Evolutionary conservation across 2,888 invertebrate species (phyloP).

Genomic region (Lydus trimaculatus): DNA sequence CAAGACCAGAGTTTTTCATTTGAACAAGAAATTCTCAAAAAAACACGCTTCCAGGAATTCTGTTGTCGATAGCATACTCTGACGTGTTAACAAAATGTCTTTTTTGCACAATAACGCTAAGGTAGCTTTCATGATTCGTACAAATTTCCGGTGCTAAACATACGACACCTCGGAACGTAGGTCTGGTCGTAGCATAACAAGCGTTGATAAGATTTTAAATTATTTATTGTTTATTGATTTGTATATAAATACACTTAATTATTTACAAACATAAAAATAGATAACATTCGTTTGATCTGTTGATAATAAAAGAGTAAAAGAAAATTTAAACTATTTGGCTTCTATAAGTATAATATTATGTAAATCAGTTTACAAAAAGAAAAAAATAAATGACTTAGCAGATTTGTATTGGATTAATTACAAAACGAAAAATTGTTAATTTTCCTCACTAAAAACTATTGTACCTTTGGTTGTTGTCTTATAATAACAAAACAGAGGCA

Average conservation of each 20-base stretch:
- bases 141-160: too few relatives aligned
- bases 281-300: background rate
- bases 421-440: background rate
- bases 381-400: conserved; percentile 1
- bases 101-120: too few relatives aligned
- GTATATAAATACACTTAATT: conserved; percentile 11
- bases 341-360: background rate
- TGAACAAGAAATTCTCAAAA: too few relatives aligned
- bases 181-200: too few relatives aligned
- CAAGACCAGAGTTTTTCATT: too few relatives aligned
- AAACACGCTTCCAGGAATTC: too few relatives aligned
- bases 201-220: too few relatives aligned
- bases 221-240: conserved; percentile 2
- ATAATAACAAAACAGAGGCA: background rate
- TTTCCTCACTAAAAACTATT: background rate
- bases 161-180: too few relatives aligned
- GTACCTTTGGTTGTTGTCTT: conserved; percentile 4
- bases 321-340: background rate
- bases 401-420: background rate
- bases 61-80: too few relatives aligned
- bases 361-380: background rate
- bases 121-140: too few relatives aligned
- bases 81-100: too few relatives aligned
- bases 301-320: background rate
- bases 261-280: conserved; percentile 11